phyloP scores from a whole-genome alignment of 1,140 invertebrate genomes.

The Carposina sasakii region DNA sequence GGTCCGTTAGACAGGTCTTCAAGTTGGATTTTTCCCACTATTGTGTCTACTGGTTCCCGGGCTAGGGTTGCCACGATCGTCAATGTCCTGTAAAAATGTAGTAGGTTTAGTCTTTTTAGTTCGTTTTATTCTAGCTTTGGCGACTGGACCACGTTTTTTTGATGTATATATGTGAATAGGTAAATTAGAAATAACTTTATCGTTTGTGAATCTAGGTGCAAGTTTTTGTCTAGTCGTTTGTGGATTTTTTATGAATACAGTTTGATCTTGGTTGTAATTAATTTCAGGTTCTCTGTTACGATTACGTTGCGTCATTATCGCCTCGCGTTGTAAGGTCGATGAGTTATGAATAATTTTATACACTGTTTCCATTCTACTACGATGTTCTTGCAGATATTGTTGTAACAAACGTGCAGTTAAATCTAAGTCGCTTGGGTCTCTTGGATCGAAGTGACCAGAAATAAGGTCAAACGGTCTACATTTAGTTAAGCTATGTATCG shows the following conservation, averaged over 20 bases:
- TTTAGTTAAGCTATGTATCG: conserved; percentile 8
- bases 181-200: background rate
- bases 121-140: background rate
- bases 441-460: conserved; percentile 5
- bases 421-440: background rate
- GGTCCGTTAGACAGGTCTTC: conserved; percentile 1
- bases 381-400: conserved; percentile 1
- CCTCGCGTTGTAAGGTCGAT: background rate
- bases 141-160: conserved; percentile 6
- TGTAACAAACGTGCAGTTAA: background rate
- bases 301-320: background rate
- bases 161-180: conserved; percentile 5
- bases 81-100: background rate
- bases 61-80: background rate
- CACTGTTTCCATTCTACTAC: background rate
- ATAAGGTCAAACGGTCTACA: conserved; percentile 8
- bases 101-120: background rate
- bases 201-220: background rate
- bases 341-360: conserved; percentile 1
- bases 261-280: background rate
- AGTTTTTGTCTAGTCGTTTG: background rate
- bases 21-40: conserved; percentile 3
- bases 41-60: background rate
- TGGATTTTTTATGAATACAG: background rate
- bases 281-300: background rate